Evolutionary conservation across 64 coral and sea anemone genomes (phyloP).

Genomic region (Pocillopora damicornis): DNA sequence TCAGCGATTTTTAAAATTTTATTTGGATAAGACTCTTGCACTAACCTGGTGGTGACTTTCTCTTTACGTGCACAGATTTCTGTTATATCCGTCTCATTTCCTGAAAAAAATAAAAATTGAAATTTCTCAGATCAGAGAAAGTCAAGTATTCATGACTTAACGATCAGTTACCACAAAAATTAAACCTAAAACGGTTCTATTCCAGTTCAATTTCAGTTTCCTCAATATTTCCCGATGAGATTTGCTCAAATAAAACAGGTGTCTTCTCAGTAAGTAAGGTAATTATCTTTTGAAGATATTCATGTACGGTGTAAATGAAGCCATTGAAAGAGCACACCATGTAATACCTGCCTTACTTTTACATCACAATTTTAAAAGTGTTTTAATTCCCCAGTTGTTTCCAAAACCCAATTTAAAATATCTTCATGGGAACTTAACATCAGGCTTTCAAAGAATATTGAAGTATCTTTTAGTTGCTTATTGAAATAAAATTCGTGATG

Average conservation of each 20-base stretch:
- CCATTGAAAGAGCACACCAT: constrained; percentile 2
- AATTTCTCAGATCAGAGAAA: no score
- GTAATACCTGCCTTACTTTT: constrained; percentile 4
- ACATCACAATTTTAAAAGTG: background rate
- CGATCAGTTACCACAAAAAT: no score
- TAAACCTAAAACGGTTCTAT: background rate
- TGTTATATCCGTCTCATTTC: no score
- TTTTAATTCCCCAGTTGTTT: constrained; percentile 1
- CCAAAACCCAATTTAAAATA: constrained; percentile 2
- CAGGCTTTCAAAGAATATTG: background rate
- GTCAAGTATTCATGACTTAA: no score
- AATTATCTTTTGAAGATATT: constrained; percentile 15
- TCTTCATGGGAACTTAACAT: constrained; percentile 11
- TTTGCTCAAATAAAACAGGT: background rate
- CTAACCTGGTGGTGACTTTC: no score
- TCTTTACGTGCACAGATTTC: no score
- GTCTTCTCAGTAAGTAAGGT: background rate
- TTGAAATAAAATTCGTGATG: background rate
- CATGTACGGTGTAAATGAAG: background rate
- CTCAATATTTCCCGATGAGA: background rate
- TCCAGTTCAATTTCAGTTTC: background rate
- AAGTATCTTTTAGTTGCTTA: background rate
- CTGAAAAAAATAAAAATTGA: no score
- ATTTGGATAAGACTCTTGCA: no score
- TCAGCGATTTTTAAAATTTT: no score